Conservation (phyloP, 2,797 vertebrate species). For the Falco rusticolus region DNA sequence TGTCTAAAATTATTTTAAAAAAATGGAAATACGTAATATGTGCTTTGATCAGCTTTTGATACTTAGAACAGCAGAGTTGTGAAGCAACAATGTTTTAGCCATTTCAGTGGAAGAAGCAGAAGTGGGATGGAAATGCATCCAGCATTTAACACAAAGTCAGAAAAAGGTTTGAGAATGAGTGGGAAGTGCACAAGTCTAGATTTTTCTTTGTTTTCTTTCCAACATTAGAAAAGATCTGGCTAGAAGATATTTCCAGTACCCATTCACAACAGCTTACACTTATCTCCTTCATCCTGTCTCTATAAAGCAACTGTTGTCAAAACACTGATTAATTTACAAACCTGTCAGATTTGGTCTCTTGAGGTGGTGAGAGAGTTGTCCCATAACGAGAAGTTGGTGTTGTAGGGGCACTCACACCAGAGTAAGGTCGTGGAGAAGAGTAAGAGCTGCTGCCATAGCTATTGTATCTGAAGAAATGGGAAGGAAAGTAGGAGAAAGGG, state of each 20-base stretch:
- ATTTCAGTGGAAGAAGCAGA: background rate
- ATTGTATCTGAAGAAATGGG: slow-evolving; percentile 77
- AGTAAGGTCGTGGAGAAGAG: slow-evolving; percentile 67
- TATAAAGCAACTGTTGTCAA: background rate
- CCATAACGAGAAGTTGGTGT: slow-evolving; percentile 76
- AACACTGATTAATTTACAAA: slow-evolving; percentile 61
- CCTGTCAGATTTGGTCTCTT: slow-evolving; percentile 87
- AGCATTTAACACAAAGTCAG: background rate
- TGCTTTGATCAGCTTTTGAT: background rate
- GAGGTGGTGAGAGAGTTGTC: slow-evolving; percentile 68
- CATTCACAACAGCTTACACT: background rate
- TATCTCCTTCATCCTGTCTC: background rate
- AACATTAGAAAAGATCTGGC: background rate
- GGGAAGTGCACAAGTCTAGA: background rate
- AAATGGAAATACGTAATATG: background rate
- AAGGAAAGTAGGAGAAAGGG: background rate
- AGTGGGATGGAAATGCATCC: background rate
- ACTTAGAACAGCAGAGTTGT: background rate
- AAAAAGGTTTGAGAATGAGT: background rate
- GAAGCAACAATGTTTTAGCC: background rate
- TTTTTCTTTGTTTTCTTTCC: background rate
- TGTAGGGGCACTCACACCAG: slow-evolving; percentile 74
- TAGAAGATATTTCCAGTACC: background rate
- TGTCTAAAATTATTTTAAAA: background rate
- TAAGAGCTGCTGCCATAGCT: slow-evolving; percentile 73